A percentile compares a stretch with the other conserved stretches of the same genome.
These are phyloP conservation scores for Bradypus variegatus DNA, from an alignment of 2,797 vertebrate genomes.

Conservation along the genomic window DNA sequence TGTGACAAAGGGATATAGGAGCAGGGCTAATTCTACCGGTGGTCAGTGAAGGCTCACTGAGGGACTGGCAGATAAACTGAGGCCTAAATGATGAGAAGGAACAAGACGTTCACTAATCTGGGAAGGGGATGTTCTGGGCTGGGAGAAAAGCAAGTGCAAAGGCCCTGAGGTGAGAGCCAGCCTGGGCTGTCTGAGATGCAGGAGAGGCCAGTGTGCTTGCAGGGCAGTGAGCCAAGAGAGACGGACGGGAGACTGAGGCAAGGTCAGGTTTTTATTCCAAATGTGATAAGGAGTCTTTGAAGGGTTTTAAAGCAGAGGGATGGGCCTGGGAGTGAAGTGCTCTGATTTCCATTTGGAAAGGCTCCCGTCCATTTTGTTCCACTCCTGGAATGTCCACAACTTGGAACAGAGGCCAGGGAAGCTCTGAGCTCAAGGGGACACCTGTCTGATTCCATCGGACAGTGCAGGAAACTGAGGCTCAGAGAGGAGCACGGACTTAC, in stretches of 20 bases:
- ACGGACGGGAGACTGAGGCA: background rate
- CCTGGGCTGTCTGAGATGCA: background rate
- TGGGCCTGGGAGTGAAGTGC: background rate
- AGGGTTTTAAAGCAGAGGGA: background rate
- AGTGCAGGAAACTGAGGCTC: background rate
- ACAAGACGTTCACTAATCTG: background rate
- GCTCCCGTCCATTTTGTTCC: background rate
- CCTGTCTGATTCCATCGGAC: background rate
- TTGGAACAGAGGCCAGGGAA: background rate
- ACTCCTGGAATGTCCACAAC: fast-evolving
- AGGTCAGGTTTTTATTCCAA: background rate
- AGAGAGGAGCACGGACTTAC: background rate
- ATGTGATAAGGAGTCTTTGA: background rate
- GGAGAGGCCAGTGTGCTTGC: background rate
- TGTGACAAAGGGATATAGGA: background rate
- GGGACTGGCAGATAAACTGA: background rate
- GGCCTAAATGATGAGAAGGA: background rate
- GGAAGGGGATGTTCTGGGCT: background rate
- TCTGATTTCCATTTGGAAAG: background rate
- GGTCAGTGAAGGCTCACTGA: background rate
- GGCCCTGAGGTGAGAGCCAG: background rate
- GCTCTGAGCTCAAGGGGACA: background rate
- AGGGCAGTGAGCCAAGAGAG: too few species aligned
- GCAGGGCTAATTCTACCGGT: too few species aligned
- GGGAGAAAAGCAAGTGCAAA: background rate